Evolutionary conservation across 2,113 vertebrate species (phyloP), one percentile per base, ranked within the genome.

Genomic region (Diphyllodes magnificus): DNA sequence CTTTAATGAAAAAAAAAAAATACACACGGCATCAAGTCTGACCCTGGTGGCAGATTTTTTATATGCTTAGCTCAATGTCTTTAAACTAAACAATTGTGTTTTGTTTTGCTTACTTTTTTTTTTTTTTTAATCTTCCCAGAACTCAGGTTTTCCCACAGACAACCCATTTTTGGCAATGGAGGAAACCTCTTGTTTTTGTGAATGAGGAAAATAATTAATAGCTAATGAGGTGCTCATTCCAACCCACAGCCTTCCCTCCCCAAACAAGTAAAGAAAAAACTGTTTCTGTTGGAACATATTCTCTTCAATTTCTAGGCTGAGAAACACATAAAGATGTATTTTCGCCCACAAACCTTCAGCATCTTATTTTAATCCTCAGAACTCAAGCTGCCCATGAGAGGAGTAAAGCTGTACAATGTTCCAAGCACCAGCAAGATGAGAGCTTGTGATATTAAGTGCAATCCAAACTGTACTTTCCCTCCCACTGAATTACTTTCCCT

Each of bases 1-100:
- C 96, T 98, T 98, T 98, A 98, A 98, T 98, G 98, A 97, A 97
- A 97, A 96, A 97, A 97, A 78, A 98, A 96, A 97, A 98, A 98
- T 86, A 96, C 94, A 95, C 90, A 86, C 98, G 97, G 98, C 98
- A 98, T 97, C 97, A 93, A 98, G 97, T 97, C 97, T 99, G 98
- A 99, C 98, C 98, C 96, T 90, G 92, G 79, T 96, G 97, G 93
- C 92, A 97, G 95, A 96, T 95, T 95, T 97, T 96, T 96, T 96
- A 91, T 93, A 37, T 92, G 92, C 86, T 92, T 95, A 96, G 94
- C 83, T 93, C 93, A 81, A 78, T 96, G 86, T 95, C 90, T 97
- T 97, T 87, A 95, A 97, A 93, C 71, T 86, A 96, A 96, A 92
- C 82, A 85, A 59, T 45, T 10, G 10, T 72, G 75, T 56, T 83